phyloP scores from a whole-genome alignment of 2,888 invertebrate species.

The Lasioglossum figueresi region DNA sequence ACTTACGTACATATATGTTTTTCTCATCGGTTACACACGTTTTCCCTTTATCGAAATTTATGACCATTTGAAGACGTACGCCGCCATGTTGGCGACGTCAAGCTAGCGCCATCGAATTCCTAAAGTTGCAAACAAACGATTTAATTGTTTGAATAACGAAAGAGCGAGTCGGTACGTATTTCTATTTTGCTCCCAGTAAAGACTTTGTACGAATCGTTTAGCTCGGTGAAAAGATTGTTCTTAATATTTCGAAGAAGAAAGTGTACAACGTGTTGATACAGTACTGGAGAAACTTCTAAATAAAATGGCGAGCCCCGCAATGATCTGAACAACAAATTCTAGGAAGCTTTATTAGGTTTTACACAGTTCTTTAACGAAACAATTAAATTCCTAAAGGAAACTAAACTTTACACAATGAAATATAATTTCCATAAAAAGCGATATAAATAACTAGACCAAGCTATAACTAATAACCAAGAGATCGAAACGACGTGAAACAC shows the following conservation, averaged over 20 bases:
- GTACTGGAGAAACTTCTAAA: not conserved
- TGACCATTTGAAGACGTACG: not conserved
- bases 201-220: not conserved
- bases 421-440: not conserved
- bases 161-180: not conserved
- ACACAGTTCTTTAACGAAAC: not conserved
- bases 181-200: not conserved
- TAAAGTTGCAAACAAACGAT: not conserved
- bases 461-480: not conserved
- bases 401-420: not conserved
- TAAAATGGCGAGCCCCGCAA: not conserved
- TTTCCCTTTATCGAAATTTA: not conserved
- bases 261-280: not conserved
- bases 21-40: not conserved
- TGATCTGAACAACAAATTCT: not conserved
- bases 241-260: not conserved
- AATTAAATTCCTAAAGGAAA: not conserved
- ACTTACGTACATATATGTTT: not conserved
- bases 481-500: not conserved
- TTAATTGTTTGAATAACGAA: not conserved
- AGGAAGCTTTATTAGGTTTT: not conserved
- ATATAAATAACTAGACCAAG: not conserved
- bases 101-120: not conserved
- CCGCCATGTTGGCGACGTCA: not conserved
- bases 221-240: not conserved